These are phyloP conservation scores for Pterocles burchelli DNA, from an alignment of 2,113 vertebrate genomes.

Conservation along the genomic window DNA sequence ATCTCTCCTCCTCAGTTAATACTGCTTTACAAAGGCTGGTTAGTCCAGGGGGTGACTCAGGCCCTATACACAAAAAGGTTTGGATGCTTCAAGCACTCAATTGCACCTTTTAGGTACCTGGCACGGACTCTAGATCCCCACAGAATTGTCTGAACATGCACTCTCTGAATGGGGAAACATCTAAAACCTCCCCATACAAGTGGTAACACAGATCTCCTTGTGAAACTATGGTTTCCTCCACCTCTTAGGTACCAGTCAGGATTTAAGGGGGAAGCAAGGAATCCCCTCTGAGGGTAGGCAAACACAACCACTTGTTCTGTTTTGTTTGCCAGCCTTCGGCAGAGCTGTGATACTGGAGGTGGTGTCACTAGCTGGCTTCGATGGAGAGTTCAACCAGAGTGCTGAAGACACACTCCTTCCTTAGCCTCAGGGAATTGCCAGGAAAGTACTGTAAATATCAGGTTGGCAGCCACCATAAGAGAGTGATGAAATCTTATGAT, in stretches of 20 bases:
- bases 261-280: not conserved
- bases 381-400: not conserved
- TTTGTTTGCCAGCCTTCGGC: not conserved
- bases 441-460: not conserved
- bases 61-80: not conserved
- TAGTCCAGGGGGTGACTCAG: not conserved
- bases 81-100: not conserved
- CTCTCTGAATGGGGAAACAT: fast-evolving
- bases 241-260: not conserved
- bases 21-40: not conserved
- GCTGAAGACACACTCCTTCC: fast-evolving
- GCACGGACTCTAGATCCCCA: not conserved
- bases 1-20: not conserved
- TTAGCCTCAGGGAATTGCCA: not conserved
- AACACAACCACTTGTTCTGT: fast-evolving
- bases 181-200: not conserved
- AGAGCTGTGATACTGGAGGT: not conserved
- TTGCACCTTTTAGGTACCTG: not conserved
- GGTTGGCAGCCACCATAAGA: not conserved
- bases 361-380: not conserved
- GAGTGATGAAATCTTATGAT: not conserved
- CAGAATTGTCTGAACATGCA: not conserved
- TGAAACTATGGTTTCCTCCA: not conserved
- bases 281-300: not conserved
- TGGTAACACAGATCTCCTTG: not conserved